Conservation (phyloP, 1,140 invertebrate genomes). For the Lepidurus packardi region DNA sequence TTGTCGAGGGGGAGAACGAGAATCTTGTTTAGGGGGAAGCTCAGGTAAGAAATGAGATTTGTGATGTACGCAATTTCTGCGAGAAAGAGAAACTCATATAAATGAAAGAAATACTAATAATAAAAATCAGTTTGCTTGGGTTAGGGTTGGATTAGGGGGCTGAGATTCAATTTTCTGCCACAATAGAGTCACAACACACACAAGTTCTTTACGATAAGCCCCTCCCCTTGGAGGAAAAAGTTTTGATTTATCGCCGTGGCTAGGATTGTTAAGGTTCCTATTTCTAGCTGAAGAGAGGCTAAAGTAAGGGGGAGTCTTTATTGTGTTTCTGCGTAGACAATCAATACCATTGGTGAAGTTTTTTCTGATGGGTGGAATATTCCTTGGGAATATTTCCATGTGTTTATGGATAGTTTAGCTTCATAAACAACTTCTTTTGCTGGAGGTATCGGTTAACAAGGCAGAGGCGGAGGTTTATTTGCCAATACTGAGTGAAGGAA, state of each 20-base stretch:
- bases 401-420: neutral
- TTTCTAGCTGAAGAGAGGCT: neutral
- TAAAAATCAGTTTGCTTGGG: constrained; percentile 5
- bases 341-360: neutral
- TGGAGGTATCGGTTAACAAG: neutral
- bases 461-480: neutral
- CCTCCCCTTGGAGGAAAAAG: neutral
- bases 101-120: neutral
- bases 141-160: neutral
- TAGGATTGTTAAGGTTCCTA: neutral
- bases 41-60: neutral
- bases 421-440: neutral
- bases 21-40: neutral
- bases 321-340: neutral
- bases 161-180: neutral
- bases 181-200: neutral
- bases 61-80: neutral
- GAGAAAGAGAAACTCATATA: neutral
- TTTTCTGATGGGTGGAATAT: neutral
- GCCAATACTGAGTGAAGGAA: neutral
- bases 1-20: neutral
- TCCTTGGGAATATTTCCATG: neutral
- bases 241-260: neutral
- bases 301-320: no score
- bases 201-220: neutral